Percentiles rank a stretch among this genome's conserved stretches.
Conservation (phyloP, 2,888 invertebrate species). For the Drosophila crucigera region DNA sequence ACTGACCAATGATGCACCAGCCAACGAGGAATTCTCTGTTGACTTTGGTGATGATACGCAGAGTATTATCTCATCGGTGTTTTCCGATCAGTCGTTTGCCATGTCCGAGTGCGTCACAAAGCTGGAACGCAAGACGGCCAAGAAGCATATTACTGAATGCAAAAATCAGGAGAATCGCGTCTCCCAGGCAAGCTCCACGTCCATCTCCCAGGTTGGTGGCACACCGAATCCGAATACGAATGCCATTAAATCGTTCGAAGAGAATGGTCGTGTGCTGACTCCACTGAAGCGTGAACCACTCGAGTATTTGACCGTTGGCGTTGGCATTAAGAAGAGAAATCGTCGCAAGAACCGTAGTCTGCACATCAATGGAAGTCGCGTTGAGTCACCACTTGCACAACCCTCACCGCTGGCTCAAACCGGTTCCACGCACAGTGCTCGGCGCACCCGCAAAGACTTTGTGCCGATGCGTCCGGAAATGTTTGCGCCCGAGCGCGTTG, state of each 20-base stretch:
- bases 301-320: slow-evolving; percentile 90
- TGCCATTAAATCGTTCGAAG: slow-evolving; percentile 71
- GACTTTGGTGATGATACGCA: slow-evolving; percentile 88
- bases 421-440: slow-evolving; percentile 85
- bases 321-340: slow-evolving; percentile 90
- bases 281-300: slow-evolving; percentile 90
- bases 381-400: slow-evolving; percentile 86
- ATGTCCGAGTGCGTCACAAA: slow-evolving; percentile 89
- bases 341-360: slow-evolving; percentile 88
- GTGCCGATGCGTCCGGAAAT: slow-evolving; percentile 59
- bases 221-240: slow-evolving; percentile 26
- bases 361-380: slow-evolving; percentile 87
- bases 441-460: slow-evolving; percentile 85
- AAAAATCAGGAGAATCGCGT: slow-evolving; percentile 83
- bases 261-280: slow-evolving; percentile 86
- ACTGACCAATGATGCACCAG: slow-evolving; percentile 89
- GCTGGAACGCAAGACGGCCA: slow-evolving; percentile 86
- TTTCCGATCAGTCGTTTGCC: slow-evolving; percentile 90
- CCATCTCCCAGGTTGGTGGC: slow-evolving; percentile 50
- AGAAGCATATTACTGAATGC: slow-evolving; percentile 83
- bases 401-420: slow-evolving; percentile 86
- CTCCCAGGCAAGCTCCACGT: slow-evolving; percentile 60
- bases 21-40: slow-evolving; percentile 88
- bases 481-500: slow-evolving; percentile 48
- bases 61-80: slow-evolving; percentile 91